A percentile compares a stretch with the other conserved stretches of the same genome.
These are phyloP conservation scores for Drosophila diplacantha DNA, from an alignment of 2,888 invertebrate genomes.

Conservation along the genomic window DNA sequence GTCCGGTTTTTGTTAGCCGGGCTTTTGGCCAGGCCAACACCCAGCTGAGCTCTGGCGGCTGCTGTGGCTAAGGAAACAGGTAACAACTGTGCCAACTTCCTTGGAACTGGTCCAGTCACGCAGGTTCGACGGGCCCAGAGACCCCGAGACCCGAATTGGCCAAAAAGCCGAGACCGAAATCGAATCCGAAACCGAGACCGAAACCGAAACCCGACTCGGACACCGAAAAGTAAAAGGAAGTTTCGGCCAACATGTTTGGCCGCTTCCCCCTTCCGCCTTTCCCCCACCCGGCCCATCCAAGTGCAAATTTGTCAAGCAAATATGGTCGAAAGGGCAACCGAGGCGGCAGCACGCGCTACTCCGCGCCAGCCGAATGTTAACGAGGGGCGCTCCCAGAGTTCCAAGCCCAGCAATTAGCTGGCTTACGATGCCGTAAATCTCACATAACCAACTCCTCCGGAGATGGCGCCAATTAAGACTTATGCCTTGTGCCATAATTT, in stretches of 20 bases:
- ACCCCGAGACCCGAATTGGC: constrained; percentile 62
- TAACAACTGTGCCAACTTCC: constrained; percentile 65
- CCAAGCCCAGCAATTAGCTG: not conserved
- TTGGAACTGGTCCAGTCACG: constrained; percentile 59
- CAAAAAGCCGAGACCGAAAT: constrained; percentile 5
- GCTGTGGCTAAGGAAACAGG: constrained; percentile 54
- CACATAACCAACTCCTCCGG: not conserved
- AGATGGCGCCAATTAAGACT: constrained; percentile 4
- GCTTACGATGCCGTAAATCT: constrained; percentile 1
- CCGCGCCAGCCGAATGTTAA: constrained; percentile 11
- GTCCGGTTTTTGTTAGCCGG: constrained; percentile 41
- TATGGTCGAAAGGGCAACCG: constrained; percentile 35
- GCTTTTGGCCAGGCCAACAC: constrained; percentile 51
- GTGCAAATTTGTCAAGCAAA: constrained; percentile 30
- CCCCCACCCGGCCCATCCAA: constrained; percentile 42
- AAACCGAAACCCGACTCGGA: not conserved
- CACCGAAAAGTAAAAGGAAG: constrained; percentile 61
- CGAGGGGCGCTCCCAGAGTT: constrained; percentile 22
- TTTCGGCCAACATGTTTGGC: constrained; percentile 24
- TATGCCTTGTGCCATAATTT: not conserved
- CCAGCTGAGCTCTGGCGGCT: constrained; percentile 37
- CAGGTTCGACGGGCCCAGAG: constrained; percentile 55
- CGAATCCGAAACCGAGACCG: not conserved
- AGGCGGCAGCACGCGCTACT: constrained; percentile 38
- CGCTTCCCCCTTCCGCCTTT: constrained; percentile 14